Evolutionary conservation across 2,888 invertebrate species (phyloP).

Genomic region (Lasioglossum marginatum): DNA sequence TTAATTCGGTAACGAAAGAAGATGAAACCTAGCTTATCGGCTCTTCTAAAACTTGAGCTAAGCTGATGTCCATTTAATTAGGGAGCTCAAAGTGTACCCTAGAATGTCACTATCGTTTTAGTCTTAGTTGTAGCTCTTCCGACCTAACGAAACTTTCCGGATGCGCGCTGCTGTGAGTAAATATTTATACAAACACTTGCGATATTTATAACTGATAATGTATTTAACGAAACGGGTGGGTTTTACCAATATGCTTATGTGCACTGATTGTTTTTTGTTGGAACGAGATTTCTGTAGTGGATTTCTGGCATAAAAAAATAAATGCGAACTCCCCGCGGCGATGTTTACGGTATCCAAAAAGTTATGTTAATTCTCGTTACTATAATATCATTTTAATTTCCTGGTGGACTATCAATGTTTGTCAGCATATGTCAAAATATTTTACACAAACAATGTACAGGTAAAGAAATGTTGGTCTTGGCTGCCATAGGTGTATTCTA

Average conservation of each 20-base stretch:
- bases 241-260: conserved; percentile 16
- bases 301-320: background rate
- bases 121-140: conserved; percentile 19
- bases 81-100: conserved; percentile 36
- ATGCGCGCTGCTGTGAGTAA: background rate
- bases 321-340: background rate
- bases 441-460: background rate
- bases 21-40: conserved; percentile 62
- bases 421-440: background rate
- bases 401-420: background rate
- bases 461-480: no score
- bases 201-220: background rate
- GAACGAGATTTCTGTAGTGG: conserved; percentile 1
- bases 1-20: conserved; percentile 57
- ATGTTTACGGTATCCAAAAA: background rate
- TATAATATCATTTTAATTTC: background rate
- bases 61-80: conserved; percentile 71
- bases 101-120: conserved; percentile 60
- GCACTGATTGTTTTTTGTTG: background rate
- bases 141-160: conserved; percentile 4
- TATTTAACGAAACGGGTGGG: background rate
- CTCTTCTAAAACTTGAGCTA: conserved; percentile 52
- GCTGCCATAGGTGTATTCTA: no score
- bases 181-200: background rate
- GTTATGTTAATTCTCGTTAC: background rate